Percentiles rank a stretch among this genome's conserved stretches.
These are phyloP conservation scores for Porites divaricata DNA, from an alignment of 92 coral and sea anemone genomes.

Conservation along the genomic window DNA sequence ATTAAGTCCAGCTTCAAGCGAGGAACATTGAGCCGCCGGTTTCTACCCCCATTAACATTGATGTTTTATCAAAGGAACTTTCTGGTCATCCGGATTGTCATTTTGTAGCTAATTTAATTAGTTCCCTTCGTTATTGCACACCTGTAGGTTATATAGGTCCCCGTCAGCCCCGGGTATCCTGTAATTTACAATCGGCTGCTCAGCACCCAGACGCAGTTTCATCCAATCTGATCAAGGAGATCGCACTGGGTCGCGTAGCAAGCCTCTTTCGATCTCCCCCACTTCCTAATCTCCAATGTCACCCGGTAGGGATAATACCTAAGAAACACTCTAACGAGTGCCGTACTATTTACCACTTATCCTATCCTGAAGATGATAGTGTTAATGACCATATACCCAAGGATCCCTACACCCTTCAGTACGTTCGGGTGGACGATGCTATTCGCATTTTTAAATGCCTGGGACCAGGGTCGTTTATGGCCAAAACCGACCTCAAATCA, in stretches of 20 bases:
- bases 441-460: slow-evolving; percentile 37
- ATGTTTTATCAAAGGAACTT: not conserved
- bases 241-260: slow-evolving; percentile 32
- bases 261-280: slow-evolving; percentile 39
- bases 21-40: not conserved
- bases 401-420: slow-evolving; percentile 54
- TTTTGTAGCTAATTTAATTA: slow-evolving; percentile 31
- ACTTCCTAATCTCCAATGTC: slow-evolving; percentile 31
- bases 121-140: slow-evolving; percentile 23
- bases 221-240: not conserved
- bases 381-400: slow-evolving; percentile 29
- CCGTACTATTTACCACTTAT: slow-evolving; percentile 26
- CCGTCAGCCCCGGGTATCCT: slow-evolving; percentile 21
- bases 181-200: slow-evolving; percentile 28
- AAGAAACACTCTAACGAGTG: slow-evolving; percentile 26
- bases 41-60: slow-evolving; percentile 28
- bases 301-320: slow-evolving; percentile 32
- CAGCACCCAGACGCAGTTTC: slow-evolving; percentile 42
- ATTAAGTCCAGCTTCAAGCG: not conserved
- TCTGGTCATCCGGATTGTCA: slow-evolving; percentile 29
- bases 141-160: slow-evolving; percentile 29
- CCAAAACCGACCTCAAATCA: slow-evolving; percentile 72
- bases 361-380: slow-evolving; percentile 55
- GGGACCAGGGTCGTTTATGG: slow-evolving; percentile 62
- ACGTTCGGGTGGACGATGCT: slow-evolving; percentile 62